These are phyloP conservation scores for Lacerta viridis DNA, from an alignment of 2,797 vertebrate genomes.

Conservation along the genomic window DNA sequence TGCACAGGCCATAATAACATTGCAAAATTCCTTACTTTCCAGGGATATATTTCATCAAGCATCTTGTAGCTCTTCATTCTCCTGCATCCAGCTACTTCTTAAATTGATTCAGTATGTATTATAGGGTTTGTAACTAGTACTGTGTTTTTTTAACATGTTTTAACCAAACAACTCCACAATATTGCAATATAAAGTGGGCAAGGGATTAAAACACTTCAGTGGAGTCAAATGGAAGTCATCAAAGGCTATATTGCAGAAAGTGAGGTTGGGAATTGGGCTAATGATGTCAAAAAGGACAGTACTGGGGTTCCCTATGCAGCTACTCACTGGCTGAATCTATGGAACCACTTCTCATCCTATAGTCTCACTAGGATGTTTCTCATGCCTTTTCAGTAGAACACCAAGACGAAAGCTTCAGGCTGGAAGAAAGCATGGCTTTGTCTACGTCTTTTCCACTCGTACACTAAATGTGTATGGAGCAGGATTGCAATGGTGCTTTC, in stretches of 20 bases:
- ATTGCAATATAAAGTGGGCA: too few species aligned
- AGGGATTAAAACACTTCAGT: neutral
- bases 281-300: neutral
- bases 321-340: neutral
- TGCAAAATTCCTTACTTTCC: too few species aligned
- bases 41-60: too few species aligned
- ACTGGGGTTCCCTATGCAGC: neutral
- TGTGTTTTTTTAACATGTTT: too few species aligned
- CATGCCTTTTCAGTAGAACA: neutral
- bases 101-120: too few species aligned
- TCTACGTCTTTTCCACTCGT: neutral
- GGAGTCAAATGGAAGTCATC: neutral
- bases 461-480: too few species aligned
- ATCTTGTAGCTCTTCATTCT: too few species aligned
- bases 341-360: neutral
- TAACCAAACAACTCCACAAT: neutral
- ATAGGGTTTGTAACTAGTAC: too few species aligned
- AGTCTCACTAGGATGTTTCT: neutral
- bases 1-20: too few species aligned
- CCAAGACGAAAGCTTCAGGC: neutral
- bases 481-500: neutral
- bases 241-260: neutral
- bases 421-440: too few species aligned
- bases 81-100: too few species aligned
- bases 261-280: neutral